Percentiles rank a stretch among this genome's conserved stretches.
These are phyloP conservation scores for Pomatorhinus ruficollis DNA, from an alignment of 2,113 vertebrate species.

Conservation along the genomic window DNA sequence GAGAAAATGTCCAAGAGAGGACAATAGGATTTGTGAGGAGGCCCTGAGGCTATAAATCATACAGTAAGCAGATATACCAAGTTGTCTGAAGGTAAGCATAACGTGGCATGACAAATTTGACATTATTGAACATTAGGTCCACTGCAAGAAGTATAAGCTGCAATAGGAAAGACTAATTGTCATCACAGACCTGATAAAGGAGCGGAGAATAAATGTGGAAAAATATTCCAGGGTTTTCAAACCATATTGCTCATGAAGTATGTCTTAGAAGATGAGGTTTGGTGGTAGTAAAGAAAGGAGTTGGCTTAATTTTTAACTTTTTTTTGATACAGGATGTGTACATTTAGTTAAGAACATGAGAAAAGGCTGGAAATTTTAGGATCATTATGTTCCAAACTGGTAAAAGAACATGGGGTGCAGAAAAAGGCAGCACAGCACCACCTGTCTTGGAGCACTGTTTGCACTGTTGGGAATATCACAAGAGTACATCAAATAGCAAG, in stretches of 20 bases:
- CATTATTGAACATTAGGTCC: neutral
- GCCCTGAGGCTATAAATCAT: neutral
- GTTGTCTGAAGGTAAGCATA: neutral
- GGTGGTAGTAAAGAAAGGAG: neutral
- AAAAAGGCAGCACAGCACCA: neutral
- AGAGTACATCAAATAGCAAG: neutral
- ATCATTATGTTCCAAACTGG: neutral
- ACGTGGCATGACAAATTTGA: neutral
- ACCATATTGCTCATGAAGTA: neutral
- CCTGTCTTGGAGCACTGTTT: rapidly evolving
- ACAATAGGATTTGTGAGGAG: neutral
- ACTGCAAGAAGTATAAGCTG: neutral
- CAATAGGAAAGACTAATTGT: constrained; percentile 11
- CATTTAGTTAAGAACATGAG: neutral
- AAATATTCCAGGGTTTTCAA: neutral
- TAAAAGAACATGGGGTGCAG: neutral
- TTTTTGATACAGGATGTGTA: neutral
- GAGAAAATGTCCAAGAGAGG: neutral
- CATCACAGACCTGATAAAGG: neutral
- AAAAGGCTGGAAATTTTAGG: neutral
- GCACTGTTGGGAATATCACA: neutral
- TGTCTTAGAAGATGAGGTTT: neutral
- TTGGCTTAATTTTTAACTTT: neutral
- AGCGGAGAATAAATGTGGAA: neutral
- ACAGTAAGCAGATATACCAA: neutral